Base-by-base conservation (phyloP, 2,888 invertebrate species). In the Scaeva pyrastri region DNA sequence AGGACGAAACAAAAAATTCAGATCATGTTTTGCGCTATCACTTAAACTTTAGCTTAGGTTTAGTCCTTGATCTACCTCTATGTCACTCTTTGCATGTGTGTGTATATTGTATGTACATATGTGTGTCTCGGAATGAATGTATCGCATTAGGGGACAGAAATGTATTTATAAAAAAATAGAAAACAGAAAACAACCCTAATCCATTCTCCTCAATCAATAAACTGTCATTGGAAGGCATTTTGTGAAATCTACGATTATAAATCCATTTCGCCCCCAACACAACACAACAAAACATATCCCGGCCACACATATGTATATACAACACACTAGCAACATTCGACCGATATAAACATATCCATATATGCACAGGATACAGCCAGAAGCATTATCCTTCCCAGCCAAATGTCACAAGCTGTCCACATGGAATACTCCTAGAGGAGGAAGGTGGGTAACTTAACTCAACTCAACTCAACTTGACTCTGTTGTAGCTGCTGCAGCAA, bases 161-260 rank as follows among this genome's bases (percentile, higher is more conserved):
- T 60, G 21, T 56, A 16, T 56, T n/a, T 64, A 8, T 68, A 7
- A 14, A 5, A 50, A 39, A 68, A 21, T 50, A 68, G 19, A 21
- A 39, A 31, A 31, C 31, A 7, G 8, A 31, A 6, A 23, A n/a
- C 14, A 62, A 45, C 50, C 68, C 68, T 68, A 66, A 68, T 74
- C 81, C 73, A 74, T 81, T 86, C 75, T 81, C 71, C 77, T 64
- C 73, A 68, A 73, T 86, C 85, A 81, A 86, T 77, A 86, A 81
- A 70, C 81, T 86, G 85, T 74, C 81, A 86, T 74, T 77, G 50
- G 70, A 74, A 82, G 76, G 81, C 76, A 81, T 81, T 66, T 86
- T 86, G 73, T 52, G 70, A 70, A 62, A 82, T 77, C 72, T 70
- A 68, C 70, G 81, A 81, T 77, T 86, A 81, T 81, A 86, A 81